Evolutionary conservation across 2,113 vertebrate genomes (phyloP), one percentile per base, ranked within the genome.

Genomic region (Cryptotis parvus): DNA sequence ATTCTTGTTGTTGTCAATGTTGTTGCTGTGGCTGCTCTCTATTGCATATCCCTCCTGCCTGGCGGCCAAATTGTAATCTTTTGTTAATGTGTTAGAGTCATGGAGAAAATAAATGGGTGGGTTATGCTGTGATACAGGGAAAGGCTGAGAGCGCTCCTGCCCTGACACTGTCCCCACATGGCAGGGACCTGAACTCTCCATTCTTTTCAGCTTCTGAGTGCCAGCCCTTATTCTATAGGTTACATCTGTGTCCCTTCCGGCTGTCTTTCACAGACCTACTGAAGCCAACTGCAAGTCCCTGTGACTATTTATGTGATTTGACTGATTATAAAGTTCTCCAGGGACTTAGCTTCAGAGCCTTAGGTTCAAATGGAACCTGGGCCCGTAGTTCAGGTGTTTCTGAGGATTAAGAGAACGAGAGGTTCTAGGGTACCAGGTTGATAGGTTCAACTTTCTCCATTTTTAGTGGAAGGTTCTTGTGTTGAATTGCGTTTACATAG

Each of bases 401-500:
- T 33, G n/a, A 75, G 31, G 55, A 33, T 4, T 22, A 1, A n/a
- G 49, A n/a, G 52, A 73, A 39, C 26, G 27, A 65, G 49, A 43
- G 18, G 16, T 66, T 58, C 15, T 31, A 65, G 74, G 26, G 1
- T 66, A 22, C 31, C 37, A 20, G 3, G 49, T 43, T 31, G 41
- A 37, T 81, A 93, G 65, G 37, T 41, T 82, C 89, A 31, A 27
- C 55, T 81, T 66, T 61, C 91, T 94, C 45, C 29, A 73, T 24
- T 91, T 73, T 78, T n/a, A 74, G 63, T 75, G 39, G 33, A 65
- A 63, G 27, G 63, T 65, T 65, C 70, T 81, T 70, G 55, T 79
- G 43, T 80, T 73, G 31, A 87, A 90, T 93, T 58, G 6, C 12
- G 85, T 79, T 82, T 78, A 91, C 65, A 66, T 72, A 37, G 49